A percentile compares a stretch with the other conserved stretches of the same genome.
These are phyloP conservation scores for Myzus persicae DNA, from an alignment of 1,140 invertebrate species.

Conservation along the genomic window DNA sequence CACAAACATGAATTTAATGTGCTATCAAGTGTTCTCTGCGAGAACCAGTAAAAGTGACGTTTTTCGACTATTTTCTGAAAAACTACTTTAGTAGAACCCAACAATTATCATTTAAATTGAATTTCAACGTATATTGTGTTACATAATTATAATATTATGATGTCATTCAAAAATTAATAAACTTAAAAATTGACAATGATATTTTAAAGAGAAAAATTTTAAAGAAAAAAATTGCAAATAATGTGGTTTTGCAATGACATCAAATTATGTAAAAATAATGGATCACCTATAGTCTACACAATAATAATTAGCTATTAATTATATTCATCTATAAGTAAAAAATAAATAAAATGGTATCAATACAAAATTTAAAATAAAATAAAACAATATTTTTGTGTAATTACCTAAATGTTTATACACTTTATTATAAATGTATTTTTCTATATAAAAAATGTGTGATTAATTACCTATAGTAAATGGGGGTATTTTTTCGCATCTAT, in stretches of 20 bases:
- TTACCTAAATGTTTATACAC: no score
- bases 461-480: no score
- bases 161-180: neutral
- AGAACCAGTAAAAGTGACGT: neutral
- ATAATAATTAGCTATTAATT: neutral
- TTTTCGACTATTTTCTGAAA: neutral
- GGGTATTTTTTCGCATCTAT: neutral
- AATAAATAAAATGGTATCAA: neutral
- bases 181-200: neutral
- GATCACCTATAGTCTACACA: neutral
- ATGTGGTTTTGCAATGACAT: neutral
- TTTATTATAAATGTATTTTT: no score
- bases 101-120: neutral
- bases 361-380: no score
- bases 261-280: neutral
- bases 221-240: neutral
- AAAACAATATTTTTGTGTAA: no score
- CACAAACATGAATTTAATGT: neutral
- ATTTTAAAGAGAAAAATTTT: no score
- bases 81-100: neutral
- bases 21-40: no score
- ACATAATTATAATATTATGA: no score
- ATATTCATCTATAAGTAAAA: neutral
- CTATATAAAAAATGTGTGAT: no score
- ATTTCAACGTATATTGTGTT: neutral